Conservation (phyloP, 2,888 invertebrate genomes). For the Clepsis dumicolana region DNA sequence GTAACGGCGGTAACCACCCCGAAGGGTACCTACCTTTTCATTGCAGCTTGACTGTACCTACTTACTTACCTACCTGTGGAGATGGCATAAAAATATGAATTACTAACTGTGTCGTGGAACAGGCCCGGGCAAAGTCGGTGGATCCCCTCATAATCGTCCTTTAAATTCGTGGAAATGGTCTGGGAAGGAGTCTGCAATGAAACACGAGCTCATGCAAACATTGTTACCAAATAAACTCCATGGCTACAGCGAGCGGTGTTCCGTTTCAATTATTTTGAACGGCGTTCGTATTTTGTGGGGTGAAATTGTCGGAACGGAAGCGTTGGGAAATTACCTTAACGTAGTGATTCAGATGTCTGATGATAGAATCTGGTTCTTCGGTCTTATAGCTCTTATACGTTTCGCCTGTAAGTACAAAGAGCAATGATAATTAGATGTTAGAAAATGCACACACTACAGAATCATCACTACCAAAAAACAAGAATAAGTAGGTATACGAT, state of each 20-base stretch:
- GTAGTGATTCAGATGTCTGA: slow-evolving; percentile 56
- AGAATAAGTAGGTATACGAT: too few relatives aligned
- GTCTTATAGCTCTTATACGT: slow-evolving; percentile 37
- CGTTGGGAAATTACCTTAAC: slow-evolving; percentile 53
- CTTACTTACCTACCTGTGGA: too few relatives aligned
- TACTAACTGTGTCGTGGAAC: slow-evolving; percentile 75
- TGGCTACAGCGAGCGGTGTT: neutral
- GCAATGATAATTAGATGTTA: neutral
- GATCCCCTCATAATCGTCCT: slow-evolving; percentile 71
- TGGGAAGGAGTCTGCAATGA: slow-evolving; percentile 54
- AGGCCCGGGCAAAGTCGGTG: slow-evolving; percentile 70
- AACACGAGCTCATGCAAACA: slow-evolving; percentile 35
- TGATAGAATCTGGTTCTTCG: slow-evolving; percentile 60
- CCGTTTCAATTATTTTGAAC: slow-evolving; percentile 4
- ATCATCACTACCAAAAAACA: too few relatives aligned
- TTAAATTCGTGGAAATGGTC: slow-evolving; percentile 57
- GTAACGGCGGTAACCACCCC: too few relatives aligned
- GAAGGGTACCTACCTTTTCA: too few relatives aligned
- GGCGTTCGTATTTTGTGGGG: neutral
- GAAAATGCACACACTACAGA: too few relatives aligned
- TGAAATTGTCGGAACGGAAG: neutral
- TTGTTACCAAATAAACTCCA: neutral
- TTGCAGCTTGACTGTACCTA: too few relatives aligned
- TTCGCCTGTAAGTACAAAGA: neutral
- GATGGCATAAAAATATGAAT: too few relatives aligned